Conservation (phyloP, 2,888 invertebrate genomes). For the Anthoptus insignis region DNA sequence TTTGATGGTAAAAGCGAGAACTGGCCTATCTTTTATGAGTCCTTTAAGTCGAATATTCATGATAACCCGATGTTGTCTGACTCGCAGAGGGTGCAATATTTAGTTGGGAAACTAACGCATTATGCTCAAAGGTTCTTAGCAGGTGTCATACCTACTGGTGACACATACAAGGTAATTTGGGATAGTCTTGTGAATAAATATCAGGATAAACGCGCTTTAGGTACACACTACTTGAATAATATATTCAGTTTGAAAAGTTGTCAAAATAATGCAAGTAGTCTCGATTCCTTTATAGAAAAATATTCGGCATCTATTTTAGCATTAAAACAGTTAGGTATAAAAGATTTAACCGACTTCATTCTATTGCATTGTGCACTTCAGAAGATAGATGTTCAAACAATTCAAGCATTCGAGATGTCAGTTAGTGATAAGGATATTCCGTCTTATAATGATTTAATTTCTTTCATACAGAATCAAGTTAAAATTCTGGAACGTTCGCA, state of each 20-base stretch:
- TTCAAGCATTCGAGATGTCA: constrained; percentile 4
- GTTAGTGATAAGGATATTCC: background rate
- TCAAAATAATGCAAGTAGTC: background rate
- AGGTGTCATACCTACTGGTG: constrained; percentile 26
- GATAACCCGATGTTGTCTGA: constrained; percentile 11
- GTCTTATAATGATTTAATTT: background rate
- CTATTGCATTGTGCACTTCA: constrained; percentile 6
- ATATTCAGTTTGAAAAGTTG: constrained; percentile 10
- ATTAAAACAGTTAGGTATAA: constrained; percentile 4
- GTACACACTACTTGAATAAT: constrained; percentile 18
- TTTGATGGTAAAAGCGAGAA: constrained; percentile 20
- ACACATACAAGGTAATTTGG: constrained; percentile 27
- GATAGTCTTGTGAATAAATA: constrained; percentile 29
- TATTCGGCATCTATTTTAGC: constrained; percentile 4
- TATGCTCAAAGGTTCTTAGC: constrained; percentile 13
- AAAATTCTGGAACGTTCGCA: constrained; percentile 12
- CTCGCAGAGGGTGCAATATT: constrained; percentile 37
- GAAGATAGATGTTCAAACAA: background rate
- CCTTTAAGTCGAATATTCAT: constrained; percentile 26
- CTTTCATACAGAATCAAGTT: constrained; percentile 13
- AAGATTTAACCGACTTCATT: constrained; percentile 10
- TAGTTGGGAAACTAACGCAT: constrained; percentile 30
- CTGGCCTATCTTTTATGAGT: constrained; percentile 21
- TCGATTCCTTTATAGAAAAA: background rate
- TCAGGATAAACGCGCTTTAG: constrained; percentile 26